A percentile compares a stretch with the other conserved stretches of the same genome.
These are phyloP conservation scores for Odontomyia ornata DNA, from an alignment of 2,888 invertebrate species.

Conservation along the genomic window DNA sequence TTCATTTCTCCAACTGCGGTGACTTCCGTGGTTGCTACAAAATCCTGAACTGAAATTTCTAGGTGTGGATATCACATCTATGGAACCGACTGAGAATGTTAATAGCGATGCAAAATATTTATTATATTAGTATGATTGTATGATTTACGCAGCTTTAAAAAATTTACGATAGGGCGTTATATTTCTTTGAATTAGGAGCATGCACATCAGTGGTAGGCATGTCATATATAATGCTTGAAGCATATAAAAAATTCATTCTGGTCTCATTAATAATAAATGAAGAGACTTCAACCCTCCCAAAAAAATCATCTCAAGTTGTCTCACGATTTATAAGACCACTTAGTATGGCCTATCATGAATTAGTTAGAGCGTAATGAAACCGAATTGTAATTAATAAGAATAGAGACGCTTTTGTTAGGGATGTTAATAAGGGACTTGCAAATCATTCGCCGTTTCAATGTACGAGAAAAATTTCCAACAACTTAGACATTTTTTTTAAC, in stretches of 20 bases:
- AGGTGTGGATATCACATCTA: too few species aligned
- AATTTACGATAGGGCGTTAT: slow-evolving; percentile 91
- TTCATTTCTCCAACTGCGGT: too few species aligned
- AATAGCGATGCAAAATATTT: slow-evolving; percentile 75
- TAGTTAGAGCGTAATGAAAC: slow-evolving; percentile 81
- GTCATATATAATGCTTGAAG: slow-evolving; percentile 96
- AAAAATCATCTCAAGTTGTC: slow-evolving; percentile 91
- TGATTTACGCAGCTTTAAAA: slow-evolving; percentile 94
- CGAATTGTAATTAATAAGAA: slow-evolving; percentile 77
- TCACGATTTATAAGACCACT: slow-evolving; percentile 84
- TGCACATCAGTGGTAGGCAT: slow-evolving; percentile 95
- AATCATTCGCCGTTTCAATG: slow-evolving; percentile 87
- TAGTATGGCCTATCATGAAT: slow-evolving; percentile 87
- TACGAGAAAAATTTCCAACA: slow-evolving; percentile 97
- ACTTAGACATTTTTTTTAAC: slow-evolving; percentile 80
- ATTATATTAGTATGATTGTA: slow-evolving; percentile 96
- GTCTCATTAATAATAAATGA: slow-evolving; percentile 92
- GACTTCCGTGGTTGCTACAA: too few species aligned
- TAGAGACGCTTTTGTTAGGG: slow-evolving; percentile 80
- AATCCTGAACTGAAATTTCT: too few species aligned
- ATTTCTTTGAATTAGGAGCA: slow-evolving; percentile 95
- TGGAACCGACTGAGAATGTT: too few species aligned
- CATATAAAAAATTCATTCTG: slow-evolving; percentile 95
- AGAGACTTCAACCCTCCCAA: slow-evolving; percentile 79
- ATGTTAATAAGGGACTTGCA: slow-evolving; percentile 80